Evolutionary conservation across 1,140 invertebrate species (phyloP).

Genomic region (Bombus waltoni): DNA sequence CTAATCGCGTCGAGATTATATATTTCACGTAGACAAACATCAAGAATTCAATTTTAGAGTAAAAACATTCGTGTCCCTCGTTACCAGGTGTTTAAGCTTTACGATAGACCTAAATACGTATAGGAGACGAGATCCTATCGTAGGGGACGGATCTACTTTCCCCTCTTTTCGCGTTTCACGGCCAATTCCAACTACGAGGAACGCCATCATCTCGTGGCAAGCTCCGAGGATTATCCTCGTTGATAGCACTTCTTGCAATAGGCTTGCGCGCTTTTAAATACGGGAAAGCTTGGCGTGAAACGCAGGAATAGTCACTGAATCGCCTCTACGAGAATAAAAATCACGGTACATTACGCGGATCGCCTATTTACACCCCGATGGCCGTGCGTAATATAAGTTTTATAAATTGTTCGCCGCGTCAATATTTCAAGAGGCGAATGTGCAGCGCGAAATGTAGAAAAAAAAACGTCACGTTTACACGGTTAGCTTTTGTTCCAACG

Average conservation of each 20-base stretch:
- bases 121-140: constrained; percentile 40
- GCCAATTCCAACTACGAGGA: constrained; percentile 46
- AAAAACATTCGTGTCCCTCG: constrained; percentile 22
- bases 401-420: constrained; percentile 7
- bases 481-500: background rate
- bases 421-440: constrained; percentile 1
- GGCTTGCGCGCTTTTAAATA: constrained; percentile 38
- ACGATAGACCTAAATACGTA: constrained; percentile 50
- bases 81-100: constrained; percentile 59
- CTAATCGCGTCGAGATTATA: background rate
- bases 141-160: constrained; percentile 15
- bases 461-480: background rate
- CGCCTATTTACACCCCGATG: constrained; percentile 18
- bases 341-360: constrained; percentile 9
- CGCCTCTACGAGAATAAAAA: background rate
- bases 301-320: constrained; percentile 11
- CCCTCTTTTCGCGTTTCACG: constrained; percentile 35
- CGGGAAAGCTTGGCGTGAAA: background rate
- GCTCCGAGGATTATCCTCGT: constrained; percentile 41
- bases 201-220: constrained; percentile 8
- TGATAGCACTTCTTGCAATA: constrained; percentile 45
- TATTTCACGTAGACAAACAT: constrained; percentile 3
- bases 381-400: background rate
- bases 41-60: constrained; percentile 54
- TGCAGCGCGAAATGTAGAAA: background rate